Evolutionary conservation across 2,113 vertebrate genomes (phyloP), one percentile per base, ranked within the genome.

Genomic region (Cettia cetti): DNA sequence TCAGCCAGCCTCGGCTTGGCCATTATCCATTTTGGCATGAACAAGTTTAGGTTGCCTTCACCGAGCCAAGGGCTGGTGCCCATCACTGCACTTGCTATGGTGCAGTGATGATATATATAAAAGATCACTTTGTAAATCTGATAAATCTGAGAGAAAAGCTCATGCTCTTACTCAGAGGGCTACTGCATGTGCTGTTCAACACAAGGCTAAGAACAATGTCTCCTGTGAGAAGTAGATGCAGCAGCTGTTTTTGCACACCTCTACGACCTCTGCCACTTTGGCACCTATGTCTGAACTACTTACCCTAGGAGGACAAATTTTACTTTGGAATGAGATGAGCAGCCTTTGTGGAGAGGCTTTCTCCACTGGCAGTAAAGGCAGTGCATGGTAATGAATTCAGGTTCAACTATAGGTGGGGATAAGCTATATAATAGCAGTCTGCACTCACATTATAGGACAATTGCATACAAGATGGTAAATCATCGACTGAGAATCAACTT

Each of bases 1-100:
- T 37, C 39, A 53, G 19, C 11, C n/a, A 82, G 3, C 57, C 20
- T 39, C 0, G 0, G 13, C 39, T 76, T 71, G 10, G 5, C 37
- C 75, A 15, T 42, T 85, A 27, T 3, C 13, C 15, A 15, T 66
- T 79, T 72, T 92, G 88, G 18, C 26, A 71, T 21, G 35, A 75
- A 3, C 44, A 76, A 54, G 10, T 60, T 53, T 21, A 56, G 16
- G 10, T 18, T 86, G n/a, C 49, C 35, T 77, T 94, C 64, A 63
- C 6, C 0, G 6, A 71, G 44, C 27, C 1, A 5, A 64, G 0
- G 4, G 13, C 44, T 83, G 53, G 9, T 94, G 33, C 15, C 40
- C 21, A 33, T 76, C 21, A 23, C 33, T 9, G 42, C 23, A 9
- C 27, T 79, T 59, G 35, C 39, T 89, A 39, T 44, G 82, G 27